A percentile compares a stretch with the other conserved stretches of the same genome.
phyloP scores from a whole-genome alignment of 2,113 vertebrate genomes.

The Equus przewalskii region DNA sequence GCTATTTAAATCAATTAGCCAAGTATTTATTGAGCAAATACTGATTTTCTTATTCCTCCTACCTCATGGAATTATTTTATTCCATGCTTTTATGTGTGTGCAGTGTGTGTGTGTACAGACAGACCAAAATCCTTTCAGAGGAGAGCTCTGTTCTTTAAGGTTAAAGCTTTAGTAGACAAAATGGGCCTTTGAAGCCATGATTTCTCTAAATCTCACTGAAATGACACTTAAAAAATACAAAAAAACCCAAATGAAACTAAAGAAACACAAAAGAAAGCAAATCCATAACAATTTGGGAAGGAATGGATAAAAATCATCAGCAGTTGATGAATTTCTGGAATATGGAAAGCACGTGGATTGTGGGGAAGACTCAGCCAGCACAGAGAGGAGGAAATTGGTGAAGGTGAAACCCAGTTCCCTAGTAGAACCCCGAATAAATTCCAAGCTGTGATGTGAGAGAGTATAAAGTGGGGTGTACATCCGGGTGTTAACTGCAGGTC shows the following conservation, averaged over 20 bases:
- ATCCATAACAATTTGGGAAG: neutral
- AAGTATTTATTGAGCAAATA: neutral
- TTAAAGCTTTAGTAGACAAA: neutral
- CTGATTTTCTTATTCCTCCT: neutral
- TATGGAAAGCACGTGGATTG: neutral
- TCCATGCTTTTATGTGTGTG: neutral
- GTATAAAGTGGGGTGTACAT: too few species aligned
- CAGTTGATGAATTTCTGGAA: neutral
- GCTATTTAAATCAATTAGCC: neutral
- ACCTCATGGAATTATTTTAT: neutral
- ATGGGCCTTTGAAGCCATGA: neutral
- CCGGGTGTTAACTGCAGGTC: neutral
- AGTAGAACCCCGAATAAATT: neutral
- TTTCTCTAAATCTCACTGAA: neutral
- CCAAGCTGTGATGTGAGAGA: neutral
- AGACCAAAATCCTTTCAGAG: neutral
- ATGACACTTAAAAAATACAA: neutral
- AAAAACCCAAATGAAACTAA: neutral
- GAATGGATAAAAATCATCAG: neutral
- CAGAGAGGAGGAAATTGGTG: neutral
- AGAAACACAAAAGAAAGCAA: neutral
- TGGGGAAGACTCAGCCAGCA: neutral
- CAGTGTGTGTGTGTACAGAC: neutral
- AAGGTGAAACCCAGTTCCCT: neutral
- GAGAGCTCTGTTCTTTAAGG: neutral